Percentiles rank a stretch among this genome's conserved stretches.
These are phyloP conservation scores for Megathymus violae DNA, from an alignment of 1,140 invertebrate genomes.

Conservation along the genomic window DNA sequence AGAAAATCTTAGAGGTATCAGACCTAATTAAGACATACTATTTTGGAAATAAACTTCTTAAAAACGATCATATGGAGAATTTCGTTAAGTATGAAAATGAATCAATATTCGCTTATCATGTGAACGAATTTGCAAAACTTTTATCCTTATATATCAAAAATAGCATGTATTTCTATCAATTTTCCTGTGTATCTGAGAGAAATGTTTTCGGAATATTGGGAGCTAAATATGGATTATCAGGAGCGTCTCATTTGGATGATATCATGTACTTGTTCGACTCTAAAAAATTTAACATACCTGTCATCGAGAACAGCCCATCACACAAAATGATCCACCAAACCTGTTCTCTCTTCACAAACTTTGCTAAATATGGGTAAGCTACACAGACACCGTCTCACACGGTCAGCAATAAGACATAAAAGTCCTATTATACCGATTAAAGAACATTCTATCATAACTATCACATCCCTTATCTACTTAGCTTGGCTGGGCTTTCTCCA, in stretches of 20 bases:
- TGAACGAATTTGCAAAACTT: slow-evolving; percentile 60
- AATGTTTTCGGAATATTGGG: slow-evolving; percentile 49
- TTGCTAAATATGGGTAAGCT: slow-evolving; percentile 83
- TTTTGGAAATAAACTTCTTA: slow-evolving; percentile 66
- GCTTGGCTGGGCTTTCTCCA: too few species aligned
- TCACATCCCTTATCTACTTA: too few species aligned
- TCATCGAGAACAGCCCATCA: slow-evolving; percentile 46
- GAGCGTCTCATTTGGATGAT: slow-evolving; percentile 60
- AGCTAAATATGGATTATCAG: slow-evolving; percentile 43
- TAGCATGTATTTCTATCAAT: slow-evolving; percentile 52
- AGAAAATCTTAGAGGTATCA: slow-evolving; percentile 52
- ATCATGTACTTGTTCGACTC: slow-evolving; percentile 61
- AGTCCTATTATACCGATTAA: too few species aligned
- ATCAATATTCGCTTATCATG: slow-evolving; percentile 61
- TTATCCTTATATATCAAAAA: slow-evolving; percentile 47
- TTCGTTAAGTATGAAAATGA: slow-evolving; percentile 66
- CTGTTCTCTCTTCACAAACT: slow-evolving; percentile 82
- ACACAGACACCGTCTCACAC: not conserved
- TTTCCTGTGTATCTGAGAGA: slow-evolving; percentile 49
- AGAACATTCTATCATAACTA: too few species aligned
- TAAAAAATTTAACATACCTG: slow-evolving; percentile 44
- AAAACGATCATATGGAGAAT: slow-evolving; percentile 48
- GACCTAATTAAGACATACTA: slow-evolving; percentile 75
- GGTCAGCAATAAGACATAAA: slow-evolving; percentile 8
- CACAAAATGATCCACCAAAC: slow-evolving; percentile 68